Evolutionary conservation across 2,888 invertebrate genomes (phyloP).

Genomic region (Drosophila aldrichi): DNA sequence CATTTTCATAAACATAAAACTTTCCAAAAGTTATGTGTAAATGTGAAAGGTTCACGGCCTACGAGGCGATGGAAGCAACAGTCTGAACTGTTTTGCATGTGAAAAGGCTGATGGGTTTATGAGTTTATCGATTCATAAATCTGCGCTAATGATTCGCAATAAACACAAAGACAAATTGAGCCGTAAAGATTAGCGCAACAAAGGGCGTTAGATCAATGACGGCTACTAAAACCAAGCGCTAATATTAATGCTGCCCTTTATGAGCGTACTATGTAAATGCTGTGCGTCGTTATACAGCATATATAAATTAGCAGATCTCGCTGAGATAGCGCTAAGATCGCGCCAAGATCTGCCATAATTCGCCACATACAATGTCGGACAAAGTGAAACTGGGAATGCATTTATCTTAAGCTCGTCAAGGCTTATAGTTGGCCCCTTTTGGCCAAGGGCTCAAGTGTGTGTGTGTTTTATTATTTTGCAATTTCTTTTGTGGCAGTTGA

Average conservation of each 20-base stretch:
- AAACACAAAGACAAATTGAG: conserved; percentile 32
- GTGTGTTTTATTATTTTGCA: conserved; percentile 49
- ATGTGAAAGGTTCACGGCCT: conserved; percentile 70
- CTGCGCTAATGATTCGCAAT: conserved; percentile 29
- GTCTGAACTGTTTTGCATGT: conserved; percentile 40
- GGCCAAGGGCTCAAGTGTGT: conserved; percentile 37
- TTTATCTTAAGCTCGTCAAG: conserved; percentile 37
- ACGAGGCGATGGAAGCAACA: neutral
- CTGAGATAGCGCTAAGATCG: conserved; percentile 18
- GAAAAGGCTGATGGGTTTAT: conserved; percentile 36
- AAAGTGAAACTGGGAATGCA: conserved; percentile 29
- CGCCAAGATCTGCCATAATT: conserved; percentile 11
- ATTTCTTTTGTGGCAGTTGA: conserved; percentile 65
- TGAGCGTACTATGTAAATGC: neutral
- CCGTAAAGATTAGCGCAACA: conserved; percentile 21
- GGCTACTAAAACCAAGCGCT: conserved; percentile 8
- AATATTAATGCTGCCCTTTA: conserved; percentile 9
- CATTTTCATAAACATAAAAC: conserved; percentile 64
- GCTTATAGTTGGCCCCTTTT: conserved; percentile 33
- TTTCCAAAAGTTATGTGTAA: conserved; percentile 70
- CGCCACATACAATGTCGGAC: conserved; percentile 23
- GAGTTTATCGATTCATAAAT: conserved; percentile 37
- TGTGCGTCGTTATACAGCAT: conserved; percentile 13
- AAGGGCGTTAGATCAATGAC: conserved; percentile 19
- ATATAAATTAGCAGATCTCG: conserved; percentile 13